Base-by-base conservation (phyloP, 2,113 vertebrate genomes). In the Euleptes europaea region DNA sequence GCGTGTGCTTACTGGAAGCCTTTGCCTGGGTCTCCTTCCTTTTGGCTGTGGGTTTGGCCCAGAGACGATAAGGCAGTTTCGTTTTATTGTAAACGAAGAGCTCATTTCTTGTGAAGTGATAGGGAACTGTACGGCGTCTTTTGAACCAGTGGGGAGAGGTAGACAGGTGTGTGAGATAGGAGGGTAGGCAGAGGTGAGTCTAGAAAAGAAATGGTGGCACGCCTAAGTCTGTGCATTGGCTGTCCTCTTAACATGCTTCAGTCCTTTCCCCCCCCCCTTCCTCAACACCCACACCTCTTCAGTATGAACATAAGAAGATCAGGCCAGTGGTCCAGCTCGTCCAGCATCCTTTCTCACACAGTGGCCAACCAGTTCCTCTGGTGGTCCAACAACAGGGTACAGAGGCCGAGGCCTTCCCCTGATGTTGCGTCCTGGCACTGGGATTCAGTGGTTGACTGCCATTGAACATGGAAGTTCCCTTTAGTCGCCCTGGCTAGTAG, bases 1-100 rank as follows among this genome's bases (percentile, higher is more conserved):
- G 3, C 3, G n/a, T 9, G 54, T 7, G 42, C 47, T 84, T 85
- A 84, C 87, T 74, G 75, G 75, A 81, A 84, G 67, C 4, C 76
- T 44, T 3, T 4, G 42, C 67, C 17, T 21, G 1, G n/a, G 31
- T 38, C 75, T 15, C 69, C 77, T 71, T 38, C 82, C 51, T 80
- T 54, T 51, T 19, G 51, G 47, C 73, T 70, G 51, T n/a, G 70
- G 1, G 15, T 19, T 70, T 19, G 54, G 35, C 21, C 3, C 33
- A 7, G 63, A 21, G 31, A 33, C 1, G 33, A 66, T 28, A 73
- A 60, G n/a, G 6, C 21, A 13, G 77, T 80, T 86, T 80, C 70
- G 26, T 60, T 86, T 86, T 82, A 82, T 77, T 8, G 40, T 77
- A 77, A 82, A 17, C 51, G 28, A 3, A 38, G 28, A 15, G 60